Conservation (phyloP, 1,140 invertebrate genomes). For the Zophobas atratus region DNA sequence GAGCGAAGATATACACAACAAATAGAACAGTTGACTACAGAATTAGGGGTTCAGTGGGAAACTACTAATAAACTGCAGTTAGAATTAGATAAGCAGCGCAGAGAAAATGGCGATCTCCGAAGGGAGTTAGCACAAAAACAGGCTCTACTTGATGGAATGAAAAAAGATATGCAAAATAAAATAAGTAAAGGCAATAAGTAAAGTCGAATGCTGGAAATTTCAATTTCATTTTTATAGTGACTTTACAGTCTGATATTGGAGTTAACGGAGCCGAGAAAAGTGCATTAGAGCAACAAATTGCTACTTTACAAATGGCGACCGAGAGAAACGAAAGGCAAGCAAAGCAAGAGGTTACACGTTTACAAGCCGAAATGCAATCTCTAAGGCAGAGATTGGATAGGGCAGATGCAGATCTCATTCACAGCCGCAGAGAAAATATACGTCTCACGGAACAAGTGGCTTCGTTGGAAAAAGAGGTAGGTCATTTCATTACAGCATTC, state of each 20-base stretch:
- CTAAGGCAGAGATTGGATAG: slow-evolving; percentile 83
- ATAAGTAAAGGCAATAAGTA: slow-evolving; percentile 70
- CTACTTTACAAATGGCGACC: slow-evolving; percentile 71
- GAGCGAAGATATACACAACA: slow-evolving; percentile 82
- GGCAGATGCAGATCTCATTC: slow-evolving; percentile 83
- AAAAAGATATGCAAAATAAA: slow-evolving; percentile 84
- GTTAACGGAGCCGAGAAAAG: slow-evolving; percentile 82
- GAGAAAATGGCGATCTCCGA: slow-evolving; percentile 81
- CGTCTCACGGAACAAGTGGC: slow-evolving; percentile 83
- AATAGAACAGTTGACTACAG: slow-evolving; percentile 82
- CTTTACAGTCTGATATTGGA: slow-evolving; percentile 81
- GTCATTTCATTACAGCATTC: slow-evolving; percentile 3
- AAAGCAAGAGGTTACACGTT: slow-evolving; percentile 80
- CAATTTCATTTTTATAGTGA: slow-evolving; percentile 68
- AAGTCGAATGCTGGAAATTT: not conserved
- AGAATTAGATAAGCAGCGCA: slow-evolving; percentile 83
- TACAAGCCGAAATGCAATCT: slow-evolving; percentile 84
- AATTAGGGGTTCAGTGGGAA: slow-evolving; percentile 85
- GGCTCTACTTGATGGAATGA: slow-evolving; percentile 81
- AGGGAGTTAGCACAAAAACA: slow-evolving; percentile 82
- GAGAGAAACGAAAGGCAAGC: slow-evolving; percentile 81
- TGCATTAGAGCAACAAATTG: slow-evolving; percentile 83
- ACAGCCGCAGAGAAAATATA: slow-evolving; percentile 82
- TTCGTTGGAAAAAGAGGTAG: slow-evolving; percentile 84
- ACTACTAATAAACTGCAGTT: slow-evolving; percentile 82